Evolutionary conservation across 2,797 vertebrate genomes (phyloP), one percentile per base, ranked within the genome.

Genomic region (Petrocephalus schoutedeni): DNA sequence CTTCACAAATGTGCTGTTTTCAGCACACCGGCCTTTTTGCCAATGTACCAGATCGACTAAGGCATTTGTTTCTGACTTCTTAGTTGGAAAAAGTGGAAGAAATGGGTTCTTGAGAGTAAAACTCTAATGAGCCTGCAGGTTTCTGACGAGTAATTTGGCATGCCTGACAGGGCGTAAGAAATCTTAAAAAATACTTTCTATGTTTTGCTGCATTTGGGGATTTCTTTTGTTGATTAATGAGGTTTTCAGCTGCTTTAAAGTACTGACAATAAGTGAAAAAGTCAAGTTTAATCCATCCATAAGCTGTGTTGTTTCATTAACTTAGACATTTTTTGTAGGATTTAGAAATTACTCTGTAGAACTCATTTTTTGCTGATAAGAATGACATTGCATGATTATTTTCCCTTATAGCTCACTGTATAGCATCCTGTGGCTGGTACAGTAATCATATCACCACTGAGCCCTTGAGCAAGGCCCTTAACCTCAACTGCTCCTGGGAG

Each of bases 211-310:
- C 64, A 71, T 56, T 64, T 88, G 67, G 64, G 87, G 45, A 87
- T 89, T 89, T 36, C 87, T 91, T 89, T 64, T 61, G 87, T 32
- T 21, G 88, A 89, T 91, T 92, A 92, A 92, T 90, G 64, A 90
- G 85, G 82, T 67, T 85, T 82, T 58, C 87, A 88, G 54, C 85
- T 91, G 88, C 58, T 67, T 86, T 87, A 89, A 14, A 89, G 85
- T 28, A 83, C 87, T 84, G 54, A 89, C 89, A 90, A 86, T 45
- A 87, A 53, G 51, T 88, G 77, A 41, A 86, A 85, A 32, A 88
- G 56, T 82, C 32, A 59, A 67, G 84, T 53, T 49, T 16, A 88
- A 67, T 85, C 80, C 59, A 64, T 59, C 51, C n/a, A 10, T 41
- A 59, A 58, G 86, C 32, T 86, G 36, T 8, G n/a, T 85, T 85